These are phyloP conservation scores for Pipistrellus nathusii DNA, from an alignment of 2,797 vertebrate genomes.

Conservation along the genomic window DNA sequence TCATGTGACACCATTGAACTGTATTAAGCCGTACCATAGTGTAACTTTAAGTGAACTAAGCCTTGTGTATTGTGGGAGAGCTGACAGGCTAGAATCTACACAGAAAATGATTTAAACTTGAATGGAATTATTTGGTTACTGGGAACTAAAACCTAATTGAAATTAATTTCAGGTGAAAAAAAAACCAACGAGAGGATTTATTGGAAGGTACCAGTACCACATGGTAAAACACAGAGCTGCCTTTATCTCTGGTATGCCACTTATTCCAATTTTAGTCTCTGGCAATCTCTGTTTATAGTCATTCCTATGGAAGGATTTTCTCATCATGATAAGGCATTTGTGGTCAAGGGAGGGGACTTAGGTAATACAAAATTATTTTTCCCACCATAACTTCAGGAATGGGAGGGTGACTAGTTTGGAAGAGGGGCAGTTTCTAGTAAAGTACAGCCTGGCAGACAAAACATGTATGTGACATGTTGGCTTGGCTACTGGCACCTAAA, in stretches of 20 bases:
- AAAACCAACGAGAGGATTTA: background rate
- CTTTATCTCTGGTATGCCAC: background rate
- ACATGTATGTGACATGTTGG: background rate
- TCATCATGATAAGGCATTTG: background rate
- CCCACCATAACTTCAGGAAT: background rate
- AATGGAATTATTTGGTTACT: background rate
- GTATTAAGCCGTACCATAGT: no score
- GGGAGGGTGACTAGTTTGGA: background rate
- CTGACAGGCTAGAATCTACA: background rate
- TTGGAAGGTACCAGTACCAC: background rate
- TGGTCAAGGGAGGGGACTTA: background rate
- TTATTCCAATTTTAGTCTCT: background rate
- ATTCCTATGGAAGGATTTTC: background rate
- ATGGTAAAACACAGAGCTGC: background rate
- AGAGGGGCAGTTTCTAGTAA: background rate
- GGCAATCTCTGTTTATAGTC: conserved; percentile 13
- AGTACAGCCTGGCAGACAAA: background rate
- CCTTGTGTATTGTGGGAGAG: background rate
- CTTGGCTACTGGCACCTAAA: background rate
- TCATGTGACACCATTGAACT: background rate
- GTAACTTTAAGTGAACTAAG: background rate
- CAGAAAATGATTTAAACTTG: background rate
- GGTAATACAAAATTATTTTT: background rate
- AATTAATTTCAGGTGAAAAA: background rate
- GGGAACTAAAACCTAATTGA: background rate